phyloP scores from a whole-genome alignment of 2,113 vertebrate genomes.

The Condylura cristata region DNA sequence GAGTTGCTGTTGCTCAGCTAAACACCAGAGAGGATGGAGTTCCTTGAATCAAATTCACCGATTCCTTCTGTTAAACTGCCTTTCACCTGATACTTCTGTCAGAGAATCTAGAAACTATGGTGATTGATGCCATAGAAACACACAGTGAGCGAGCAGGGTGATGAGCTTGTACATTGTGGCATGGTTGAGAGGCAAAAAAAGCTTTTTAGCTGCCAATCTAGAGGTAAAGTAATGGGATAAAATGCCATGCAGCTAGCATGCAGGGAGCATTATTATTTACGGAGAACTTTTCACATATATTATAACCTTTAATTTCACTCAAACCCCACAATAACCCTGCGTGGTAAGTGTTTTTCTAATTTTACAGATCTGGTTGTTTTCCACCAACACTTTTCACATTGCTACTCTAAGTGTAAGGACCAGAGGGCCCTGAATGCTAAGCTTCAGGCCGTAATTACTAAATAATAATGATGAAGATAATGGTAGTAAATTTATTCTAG shows the following conservation, averaged over 20 bases:
- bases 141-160: conserved; percentile 59
- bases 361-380: conserved; percentile 28
- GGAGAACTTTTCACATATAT: neutral
- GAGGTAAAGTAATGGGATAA: conserved; percentile 49
- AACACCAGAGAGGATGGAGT: conserved; percentile 37
- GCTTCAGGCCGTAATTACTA: conserved; percentile 2
- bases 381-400: neutral
- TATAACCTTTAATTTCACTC: conserved; percentile 21
- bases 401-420: neutral
- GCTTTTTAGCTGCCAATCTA: conserved; percentile 69
- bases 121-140: conserved; percentile 82
- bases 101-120: conserved; percentile 79
- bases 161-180: conserved; percentile 69
- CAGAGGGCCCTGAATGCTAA: neutral
- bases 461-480: neutral
- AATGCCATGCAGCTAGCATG: conserved; percentile 11
- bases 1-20: conserved; percentile 3
- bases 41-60: conserved; percentile 56
- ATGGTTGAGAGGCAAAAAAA: conserved; percentile 67
- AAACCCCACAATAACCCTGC: conserved; percentile 4
- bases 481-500: neutral
- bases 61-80: conserved; percentile 73
- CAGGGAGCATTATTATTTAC: conserved; percentile 46
- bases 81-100: conserved; percentile 76
- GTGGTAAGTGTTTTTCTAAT: neutral